Evolutionary conservation across 2,888 invertebrate genomes (phyloP).

Genomic region (Agrotis exclamationis): DNA sequence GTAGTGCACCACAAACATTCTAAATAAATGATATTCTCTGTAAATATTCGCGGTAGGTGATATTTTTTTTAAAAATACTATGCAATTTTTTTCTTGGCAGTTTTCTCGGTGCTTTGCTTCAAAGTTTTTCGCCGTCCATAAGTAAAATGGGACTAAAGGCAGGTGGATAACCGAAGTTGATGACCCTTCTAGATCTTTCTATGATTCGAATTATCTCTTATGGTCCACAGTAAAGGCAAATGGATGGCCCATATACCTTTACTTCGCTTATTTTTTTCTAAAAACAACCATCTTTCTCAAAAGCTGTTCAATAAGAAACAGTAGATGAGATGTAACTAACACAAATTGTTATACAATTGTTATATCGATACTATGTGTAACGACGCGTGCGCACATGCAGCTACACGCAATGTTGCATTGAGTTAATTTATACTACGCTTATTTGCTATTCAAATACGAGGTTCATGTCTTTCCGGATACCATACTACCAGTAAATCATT

Average conservation of each 20-base stretch:
- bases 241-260: not conserved
- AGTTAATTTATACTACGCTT: conserved; percentile 45
- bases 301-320: conserved; percentile 25
- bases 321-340: conserved; percentile 17
- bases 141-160: too few relatives aligned
- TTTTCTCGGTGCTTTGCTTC: too few relatives aligned
- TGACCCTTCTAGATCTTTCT: too few relatives aligned
- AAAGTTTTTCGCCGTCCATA: too few relatives aligned
- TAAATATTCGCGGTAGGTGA: too few relatives aligned
- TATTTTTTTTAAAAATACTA: too few relatives aligned
- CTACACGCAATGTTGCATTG: conserved; percentile 67
- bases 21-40: too few relatives aligned
- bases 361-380: conserved; percentile 49
- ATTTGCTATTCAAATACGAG: conserved; percentile 55
- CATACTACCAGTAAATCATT: conserved; percentile 33
- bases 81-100: too few relatives aligned
- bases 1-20: too few relatives aligned
- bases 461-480: conserved; percentile 49
- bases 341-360: conserved; percentile 42
- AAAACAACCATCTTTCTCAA: conserved; percentile 7
- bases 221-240: not conserved
- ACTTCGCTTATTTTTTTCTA: not conserved
- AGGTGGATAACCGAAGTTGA: too few relatives aligned
- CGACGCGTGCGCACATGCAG: conserved; percentile 18
- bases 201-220: not conserved